Percentiles rank a stretch among this genome's conserved stretches.
These are phyloP conservation scores for Tympanuchus pallidicinctus DNA, from an alignment of 2,113 vertebrate species.

Conservation along the genomic window DNA sequence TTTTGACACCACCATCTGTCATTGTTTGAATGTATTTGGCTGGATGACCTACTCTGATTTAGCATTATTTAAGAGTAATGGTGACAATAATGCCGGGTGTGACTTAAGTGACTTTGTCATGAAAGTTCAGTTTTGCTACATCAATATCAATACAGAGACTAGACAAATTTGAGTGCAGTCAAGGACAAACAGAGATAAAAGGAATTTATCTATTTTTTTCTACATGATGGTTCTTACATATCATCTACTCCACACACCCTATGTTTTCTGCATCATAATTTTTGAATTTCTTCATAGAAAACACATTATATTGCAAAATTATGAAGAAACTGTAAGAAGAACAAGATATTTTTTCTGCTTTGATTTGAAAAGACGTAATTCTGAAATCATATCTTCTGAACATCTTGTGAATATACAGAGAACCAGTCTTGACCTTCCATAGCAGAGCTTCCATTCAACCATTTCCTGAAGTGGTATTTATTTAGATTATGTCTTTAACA, in stretches of 20 bases:
- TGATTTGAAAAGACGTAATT: background rate
- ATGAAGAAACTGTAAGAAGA: background rate
- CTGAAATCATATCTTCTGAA: background rate
- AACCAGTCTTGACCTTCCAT: background rate
- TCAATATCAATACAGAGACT: background rate
- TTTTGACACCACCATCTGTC: slow-evolving; percentile 63
- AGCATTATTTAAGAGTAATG: slow-evolving; percentile 38
- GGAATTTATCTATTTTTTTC: slow-evolving; percentile 12
- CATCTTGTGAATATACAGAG: background rate
- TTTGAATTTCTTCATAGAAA: background rate
- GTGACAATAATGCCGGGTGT: background rate
- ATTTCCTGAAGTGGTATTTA: background rate
- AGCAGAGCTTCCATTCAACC: background rate
- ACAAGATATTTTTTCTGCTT: background rate
- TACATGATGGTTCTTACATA: background rate
- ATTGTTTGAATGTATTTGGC: slow-evolving; percentile 42
- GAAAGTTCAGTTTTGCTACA: slow-evolving; percentile 15
- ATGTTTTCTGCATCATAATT: background rate
- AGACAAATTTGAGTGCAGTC: background rate
- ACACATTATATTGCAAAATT: background rate
- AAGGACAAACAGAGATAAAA: background rate
- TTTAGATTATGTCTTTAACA: background rate
- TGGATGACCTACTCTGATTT: slow-evolving; percentile 37
- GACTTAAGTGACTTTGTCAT: background rate
- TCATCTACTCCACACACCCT: slow-evolving; percentile 7